These are phyloP conservation scores for Musca domestica DNA, from an alignment of 1,140 invertebrate species.

Conservation along the genomic window DNA sequence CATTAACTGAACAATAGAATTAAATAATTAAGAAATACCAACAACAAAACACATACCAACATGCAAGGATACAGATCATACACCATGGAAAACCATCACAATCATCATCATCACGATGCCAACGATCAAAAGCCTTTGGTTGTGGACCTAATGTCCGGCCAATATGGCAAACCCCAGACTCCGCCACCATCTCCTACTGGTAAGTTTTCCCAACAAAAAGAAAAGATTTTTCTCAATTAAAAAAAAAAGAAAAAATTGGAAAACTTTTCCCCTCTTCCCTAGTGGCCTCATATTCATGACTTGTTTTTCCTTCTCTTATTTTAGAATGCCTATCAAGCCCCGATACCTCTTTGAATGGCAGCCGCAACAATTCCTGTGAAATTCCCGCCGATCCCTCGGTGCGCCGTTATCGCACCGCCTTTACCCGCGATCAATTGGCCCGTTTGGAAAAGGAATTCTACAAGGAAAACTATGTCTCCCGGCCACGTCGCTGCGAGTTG, in stretches of 20 bases:
- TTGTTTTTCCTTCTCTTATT: conserved; percentile 30
- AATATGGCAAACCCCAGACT: conserved; percentile 51
- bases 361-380: conserved; percentile 40
- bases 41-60: conserved; percentile 15
- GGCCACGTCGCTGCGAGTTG: conserved; percentile 92
- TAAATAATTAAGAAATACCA: not conserved
- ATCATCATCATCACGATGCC: conserved; percentile 43
- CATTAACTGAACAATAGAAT: not conserved
- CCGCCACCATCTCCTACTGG: conserved; percentile 52
- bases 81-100: conserved; percentile 41
- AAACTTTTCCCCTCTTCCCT: not conserved
- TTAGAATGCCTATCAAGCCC: conserved; percentile 55
- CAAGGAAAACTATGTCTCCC: conserved; percentile 96
- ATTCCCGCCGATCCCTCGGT: conserved; percentile 64
- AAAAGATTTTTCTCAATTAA: conserved; percentile 1
- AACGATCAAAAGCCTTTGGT: conserved; percentile 50
- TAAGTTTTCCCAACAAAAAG: conserved; percentile 33
- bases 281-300: conserved; percentile 27
- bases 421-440: conserved; percentile 91
- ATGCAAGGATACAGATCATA: conserved; percentile 54
- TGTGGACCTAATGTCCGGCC: conserved; percentile 46
- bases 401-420: conserved; percentile 94
- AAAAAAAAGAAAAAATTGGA: conserved; percentile 10
- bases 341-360: conserved; percentile 46
- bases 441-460: conserved; percentile 96